Conservation (phyloP, 2,888 invertebrate genomes). For the Drosophila imparisetae region DNA sequence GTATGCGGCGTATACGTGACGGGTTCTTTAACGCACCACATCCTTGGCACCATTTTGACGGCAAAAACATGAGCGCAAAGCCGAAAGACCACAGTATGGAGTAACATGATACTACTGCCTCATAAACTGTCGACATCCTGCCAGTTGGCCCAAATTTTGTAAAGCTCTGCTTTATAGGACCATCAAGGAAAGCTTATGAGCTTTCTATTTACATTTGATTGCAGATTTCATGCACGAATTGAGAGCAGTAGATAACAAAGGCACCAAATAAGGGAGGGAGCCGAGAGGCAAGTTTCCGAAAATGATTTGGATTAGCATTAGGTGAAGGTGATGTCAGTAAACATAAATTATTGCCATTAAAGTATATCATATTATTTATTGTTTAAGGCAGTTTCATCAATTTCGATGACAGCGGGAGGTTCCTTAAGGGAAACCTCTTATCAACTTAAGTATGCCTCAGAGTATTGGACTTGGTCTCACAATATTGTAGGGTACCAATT, state of each 20-base stretch:
- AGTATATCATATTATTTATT: not conserved
- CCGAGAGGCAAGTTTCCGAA: not conserved
- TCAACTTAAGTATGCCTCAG: not conserved
- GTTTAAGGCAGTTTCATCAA: not conserved
- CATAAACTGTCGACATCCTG: constrained; percentile 35
- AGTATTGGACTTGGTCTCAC: not conserved
- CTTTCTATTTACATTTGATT: constrained; percentile 73
- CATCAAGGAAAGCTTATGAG: constrained; percentile 65
- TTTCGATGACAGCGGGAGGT: not conserved
- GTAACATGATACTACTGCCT: constrained; percentile 10
- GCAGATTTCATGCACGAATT: constrained; percentile 63
- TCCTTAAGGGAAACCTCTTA: not conserved
- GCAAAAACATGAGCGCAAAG: constrained; percentile 16
- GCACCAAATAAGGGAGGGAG: not conserved
- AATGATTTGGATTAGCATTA: not conserved
- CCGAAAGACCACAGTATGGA: constrained; percentile 9
- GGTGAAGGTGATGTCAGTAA: not conserved
- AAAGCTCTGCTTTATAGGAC: constrained; percentile 52
- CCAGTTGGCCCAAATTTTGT: constrained; percentile 41
- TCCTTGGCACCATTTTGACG: constrained; percentile 66
- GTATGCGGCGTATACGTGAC: constrained; percentile 76
- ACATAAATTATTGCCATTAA: constrained; percentile 14
- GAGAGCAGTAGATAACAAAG: constrained; percentile 18
- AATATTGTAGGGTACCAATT: not conserved
- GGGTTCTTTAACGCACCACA: constrained; percentile 49